Base-by-base conservation (phyloP, 2,888 invertebrate genomes). In the Nezara viridula region DNA sequence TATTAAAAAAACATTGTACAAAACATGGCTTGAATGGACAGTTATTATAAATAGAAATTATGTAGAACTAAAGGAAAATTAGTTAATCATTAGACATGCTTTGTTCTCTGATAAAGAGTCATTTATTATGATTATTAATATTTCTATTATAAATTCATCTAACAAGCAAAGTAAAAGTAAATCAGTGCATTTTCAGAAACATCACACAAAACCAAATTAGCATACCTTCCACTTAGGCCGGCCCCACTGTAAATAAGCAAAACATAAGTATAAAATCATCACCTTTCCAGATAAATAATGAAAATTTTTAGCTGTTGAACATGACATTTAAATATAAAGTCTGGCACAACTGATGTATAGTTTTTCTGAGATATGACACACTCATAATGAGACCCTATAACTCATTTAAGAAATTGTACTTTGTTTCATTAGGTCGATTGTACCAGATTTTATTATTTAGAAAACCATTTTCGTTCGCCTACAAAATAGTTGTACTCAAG, bases 171-270 rank as follows among this genome's bases (percentile, higher is more conserved):
- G 9, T 12, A 44, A 5, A 81, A 81, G 49, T 77, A 88, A 81
- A 89, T 40, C 24, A 85, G 14, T 77, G 40, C 50, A 77, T 77
- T 73, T 47, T 77, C 52, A 50, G 7, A 49, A 85, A 85, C 37
- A 81, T 49, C 50, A 60, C 66, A 49, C 47, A 32, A 49, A 86
- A 86, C 85, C 85, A 44, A 86, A 55, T 73, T 88, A 73, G 50
- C 90, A 88, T 90, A 90, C 90, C 90, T 90, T 90, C 89, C 90
- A 90, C 90, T 89, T 89, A 89, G 27, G 44, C 85, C 52, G 87
- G 89, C 90, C 88, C 86, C 52, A 85, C 90, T 90, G 90, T 47
- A 90, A 90, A 90, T 89, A 86, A 89, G 77, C 86, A 89, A 73
- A 90, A 86, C 24, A 32, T 86, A 27, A 88, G 73, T 88, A 88